Evolutionary conservation across 2,113 vertebrate species (phyloP), one percentile per base, ranked within the genome.

Genomic region (Elephas maximus): DNA sequence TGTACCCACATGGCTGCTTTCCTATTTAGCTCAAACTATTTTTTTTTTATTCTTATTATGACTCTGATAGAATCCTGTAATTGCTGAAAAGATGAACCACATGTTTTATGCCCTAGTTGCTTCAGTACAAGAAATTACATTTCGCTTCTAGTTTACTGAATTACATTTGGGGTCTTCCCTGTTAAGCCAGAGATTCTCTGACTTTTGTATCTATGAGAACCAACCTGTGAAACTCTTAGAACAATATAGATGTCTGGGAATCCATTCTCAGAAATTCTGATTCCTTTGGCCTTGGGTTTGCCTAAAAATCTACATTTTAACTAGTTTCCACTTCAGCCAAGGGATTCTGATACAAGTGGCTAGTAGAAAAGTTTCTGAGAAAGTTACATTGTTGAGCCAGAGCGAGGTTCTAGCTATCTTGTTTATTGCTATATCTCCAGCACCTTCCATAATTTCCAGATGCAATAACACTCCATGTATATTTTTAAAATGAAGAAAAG

Each of bases 31-130:
- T 60, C 15, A 88, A 9, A 77, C 85, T 80, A 21, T 48, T 48
- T 30, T 94, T 96, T 89, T 41, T 63, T 33, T 90, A 33, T 30
- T 94, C 95, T 89, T 41, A 63, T 33, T 90, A 33, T 92, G 14
- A 74, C 5, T 92, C 1, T 67, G 1, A 53, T 71, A 7, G 11
- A 67, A 88, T 77, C 20, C 28, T 90, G 0, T 85, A 90, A 84
- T 51, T 93, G 8, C 33, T 96, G 17, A 79, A 84, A 87, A 74
- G 51, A 63, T 74, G n/a, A 88, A 67, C 62, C 48, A 48, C 37
- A 69, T 26, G 7, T 24, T 23, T 87, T 79, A 45, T 41, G 60
- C 1, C 7, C 37, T 94, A n/a, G 7, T 65, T 41, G 44, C 33
- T 95, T 87, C 80, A n/a, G 33, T 74, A 57, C 7, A 80, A 37